These are phyloP conservation scores for Bruchidius siliquastri DNA, from an alignment of 2,888 invertebrate genomes.

Conservation along the genomic window DNA sequence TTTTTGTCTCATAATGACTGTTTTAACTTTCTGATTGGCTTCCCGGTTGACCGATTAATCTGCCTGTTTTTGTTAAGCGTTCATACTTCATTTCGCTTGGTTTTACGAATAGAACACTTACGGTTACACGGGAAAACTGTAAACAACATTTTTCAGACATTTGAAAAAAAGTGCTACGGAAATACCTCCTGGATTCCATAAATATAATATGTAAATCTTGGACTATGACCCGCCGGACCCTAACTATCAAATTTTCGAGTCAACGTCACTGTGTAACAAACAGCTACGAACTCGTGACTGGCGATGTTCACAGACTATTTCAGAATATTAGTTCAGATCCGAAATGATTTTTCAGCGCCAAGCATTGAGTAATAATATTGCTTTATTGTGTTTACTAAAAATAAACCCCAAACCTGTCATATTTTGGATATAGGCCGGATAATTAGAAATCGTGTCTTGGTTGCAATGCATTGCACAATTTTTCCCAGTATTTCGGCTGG, in stretches of 20 bases:
- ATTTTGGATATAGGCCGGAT: not conserved
- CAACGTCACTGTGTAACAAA: not conserved
- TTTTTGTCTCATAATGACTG: no score
- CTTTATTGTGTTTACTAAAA: not conserved
- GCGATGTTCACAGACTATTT: not conserved
- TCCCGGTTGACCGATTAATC: no score
- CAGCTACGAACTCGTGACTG: not conserved
- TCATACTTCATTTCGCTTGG: no score
- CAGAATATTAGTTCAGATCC: not conserved
- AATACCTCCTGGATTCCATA: not conserved
- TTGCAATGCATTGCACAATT: not conserved
- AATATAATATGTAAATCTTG: not conserved
- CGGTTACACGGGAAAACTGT: no score
- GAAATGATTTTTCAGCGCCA: not conserved
- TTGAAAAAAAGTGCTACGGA: not conserved
- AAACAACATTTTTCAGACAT: no score
- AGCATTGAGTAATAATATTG: not conserved
- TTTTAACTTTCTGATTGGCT: no score
- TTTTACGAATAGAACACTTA: no score
- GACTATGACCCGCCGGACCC: not conserved
- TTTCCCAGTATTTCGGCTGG: not conserved
- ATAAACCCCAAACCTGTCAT: not conserved
- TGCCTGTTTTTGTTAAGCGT: no score
- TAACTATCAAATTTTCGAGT: not conserved
- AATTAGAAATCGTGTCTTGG: not conserved